Evolutionary conservation across 1,140 invertebrate species (phyloP).

Genomic region (Bombus cullumanus): DNA sequence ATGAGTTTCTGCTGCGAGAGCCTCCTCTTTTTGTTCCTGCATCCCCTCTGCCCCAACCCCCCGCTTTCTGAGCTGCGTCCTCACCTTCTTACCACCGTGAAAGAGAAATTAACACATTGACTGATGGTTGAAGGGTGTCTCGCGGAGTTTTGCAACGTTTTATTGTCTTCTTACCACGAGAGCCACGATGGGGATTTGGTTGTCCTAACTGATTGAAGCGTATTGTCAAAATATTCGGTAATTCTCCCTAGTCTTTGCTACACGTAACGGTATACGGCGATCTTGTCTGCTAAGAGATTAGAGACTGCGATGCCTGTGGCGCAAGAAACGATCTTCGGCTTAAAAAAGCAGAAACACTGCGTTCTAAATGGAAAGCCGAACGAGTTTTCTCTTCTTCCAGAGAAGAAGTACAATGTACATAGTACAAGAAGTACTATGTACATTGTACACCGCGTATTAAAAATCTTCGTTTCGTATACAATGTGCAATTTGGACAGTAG

Average conservation of each 20-base stretch:
- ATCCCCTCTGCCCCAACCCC: too few species aligned
- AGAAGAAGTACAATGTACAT: too few species aligned
- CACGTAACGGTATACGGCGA: not conserved
- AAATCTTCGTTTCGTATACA: not conserved
- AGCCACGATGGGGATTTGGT: slow-evolving; percentile 13
- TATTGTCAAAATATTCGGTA: slow-evolving; percentile 6
- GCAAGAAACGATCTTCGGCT: not conserved
- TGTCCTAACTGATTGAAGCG: slow-evolving; percentile 9
- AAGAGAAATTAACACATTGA: slow-evolving; percentile 43
- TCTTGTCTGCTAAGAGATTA: not conserved
- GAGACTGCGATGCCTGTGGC: not conserved
- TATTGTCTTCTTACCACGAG: not conserved
- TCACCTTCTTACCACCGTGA: slow-evolving; percentile 10
- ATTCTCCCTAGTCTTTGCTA: not conserved
- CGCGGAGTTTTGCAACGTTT: not conserved
- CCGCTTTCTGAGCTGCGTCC: not conserved
- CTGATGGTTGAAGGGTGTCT: slow-evolving; percentile 4
- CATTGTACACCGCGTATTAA: not conserved
- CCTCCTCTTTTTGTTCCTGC: not conserved
- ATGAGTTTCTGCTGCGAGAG: slow-evolving; percentile 27
- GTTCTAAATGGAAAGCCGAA: not conserved
- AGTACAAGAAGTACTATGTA: too few species aligned
- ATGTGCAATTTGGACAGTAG: not conserved
- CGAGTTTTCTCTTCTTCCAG: not conserved
- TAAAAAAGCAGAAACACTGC: not conserved